Conservation (phyloP, 2,113 vertebrate genomes). For the Phrynocephalus versicolor region DNA sequence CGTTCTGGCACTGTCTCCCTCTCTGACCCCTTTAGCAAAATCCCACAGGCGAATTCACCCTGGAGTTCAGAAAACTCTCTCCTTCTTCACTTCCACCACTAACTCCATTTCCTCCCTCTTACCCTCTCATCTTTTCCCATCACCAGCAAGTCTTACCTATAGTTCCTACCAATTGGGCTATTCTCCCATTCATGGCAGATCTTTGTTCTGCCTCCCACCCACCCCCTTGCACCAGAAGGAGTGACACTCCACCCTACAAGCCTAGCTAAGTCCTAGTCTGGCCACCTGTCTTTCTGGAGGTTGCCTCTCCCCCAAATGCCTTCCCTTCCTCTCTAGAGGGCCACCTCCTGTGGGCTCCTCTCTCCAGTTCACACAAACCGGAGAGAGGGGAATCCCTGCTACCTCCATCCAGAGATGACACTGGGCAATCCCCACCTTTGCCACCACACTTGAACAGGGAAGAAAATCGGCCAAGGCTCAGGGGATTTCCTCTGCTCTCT, state of each 20-base stretch:
- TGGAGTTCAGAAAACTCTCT: background rate
- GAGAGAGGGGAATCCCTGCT: background rate
- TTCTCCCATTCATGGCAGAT: background rate
- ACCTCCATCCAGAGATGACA: background rate
- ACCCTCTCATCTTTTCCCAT: background rate
- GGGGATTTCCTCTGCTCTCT: no score
- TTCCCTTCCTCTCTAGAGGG: no score
- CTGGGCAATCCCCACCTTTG: background rate
- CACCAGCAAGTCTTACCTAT: background rate
- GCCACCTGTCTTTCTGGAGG: no score
- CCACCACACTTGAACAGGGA: background rate
- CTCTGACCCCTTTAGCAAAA: no score
- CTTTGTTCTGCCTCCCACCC: no score
- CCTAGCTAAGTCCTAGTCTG: no score
- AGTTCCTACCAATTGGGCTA: background rate
- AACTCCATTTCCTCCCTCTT: background rate
- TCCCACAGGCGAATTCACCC: background rate
- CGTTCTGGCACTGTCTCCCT: background rate
- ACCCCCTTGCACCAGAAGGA: no score
- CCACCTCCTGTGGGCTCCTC: no score
- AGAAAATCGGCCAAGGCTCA: no score
- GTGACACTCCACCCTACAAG: no score
- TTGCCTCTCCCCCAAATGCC: no score
- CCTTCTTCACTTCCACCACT: background rate
- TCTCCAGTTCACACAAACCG: no score